Evolutionary conservation across 2,888 invertebrate genomes (phyloP).

Genomic region (Digitonthophagus gazella): DNA sequence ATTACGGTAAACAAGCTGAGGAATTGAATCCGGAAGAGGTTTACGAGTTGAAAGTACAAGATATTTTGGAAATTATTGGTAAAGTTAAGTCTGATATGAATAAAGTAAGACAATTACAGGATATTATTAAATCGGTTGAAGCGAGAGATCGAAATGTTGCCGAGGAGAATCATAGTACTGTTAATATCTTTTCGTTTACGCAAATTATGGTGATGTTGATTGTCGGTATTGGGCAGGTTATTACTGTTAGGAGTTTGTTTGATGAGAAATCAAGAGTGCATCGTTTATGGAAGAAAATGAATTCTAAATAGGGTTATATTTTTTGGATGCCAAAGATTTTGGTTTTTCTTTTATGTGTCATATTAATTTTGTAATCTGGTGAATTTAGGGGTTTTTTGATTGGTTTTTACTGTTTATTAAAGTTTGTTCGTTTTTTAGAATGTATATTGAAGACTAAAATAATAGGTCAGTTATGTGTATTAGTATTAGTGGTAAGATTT

Average conservation of each 20-base stretch:
- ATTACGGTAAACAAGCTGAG: conserved; percentile 54
- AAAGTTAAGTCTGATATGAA: conserved; percentile 62
- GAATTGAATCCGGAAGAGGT: conserved; percentile 55
- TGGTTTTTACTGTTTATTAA: no score
- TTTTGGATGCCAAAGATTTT: no score
- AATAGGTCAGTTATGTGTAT: no score
- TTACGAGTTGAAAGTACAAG: conserved; percentile 61
- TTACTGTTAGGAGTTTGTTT: conserved; percentile 78
- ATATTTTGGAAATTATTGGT: conserved; percentile 64
- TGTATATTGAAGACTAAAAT: no score
- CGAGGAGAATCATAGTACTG: conserved; percentile 76
- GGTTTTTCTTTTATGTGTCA: neutral
- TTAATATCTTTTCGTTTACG: conserved; percentile 75
- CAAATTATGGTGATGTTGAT: conserved; percentile 71
- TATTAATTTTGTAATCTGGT: no score
- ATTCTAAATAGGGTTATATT: conserved; percentile 17
- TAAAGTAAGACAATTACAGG: conserved; percentile 65
- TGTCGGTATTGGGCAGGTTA: conserved; percentile 73
- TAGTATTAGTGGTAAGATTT: no score
- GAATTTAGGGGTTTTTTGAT: no score
- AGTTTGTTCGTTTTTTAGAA: no score
- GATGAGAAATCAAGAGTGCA: conserved; percentile 54
- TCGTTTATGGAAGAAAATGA: conserved; percentile 45
- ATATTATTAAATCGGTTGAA: conserved; percentile 70
- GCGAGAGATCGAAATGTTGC: conserved; percentile 79